phyloP scores from a whole-genome alignment of 2,888 invertebrate genomes.

The Apantesis nais region DNA sequence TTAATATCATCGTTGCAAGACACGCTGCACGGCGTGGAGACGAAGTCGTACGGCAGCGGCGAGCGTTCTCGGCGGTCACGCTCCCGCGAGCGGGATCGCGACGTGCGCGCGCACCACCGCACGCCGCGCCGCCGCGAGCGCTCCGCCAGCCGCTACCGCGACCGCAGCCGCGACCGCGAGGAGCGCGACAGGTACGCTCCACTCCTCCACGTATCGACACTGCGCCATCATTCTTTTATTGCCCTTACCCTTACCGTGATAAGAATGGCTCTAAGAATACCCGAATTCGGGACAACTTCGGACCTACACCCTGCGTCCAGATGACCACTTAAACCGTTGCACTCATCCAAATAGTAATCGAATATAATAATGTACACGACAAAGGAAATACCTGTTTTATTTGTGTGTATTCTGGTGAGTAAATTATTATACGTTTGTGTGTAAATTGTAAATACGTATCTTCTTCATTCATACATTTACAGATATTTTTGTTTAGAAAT shows the following conservation, averaged over 20 bases:
- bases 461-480: background rate
- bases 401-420: background rate
- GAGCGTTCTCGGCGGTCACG: constrained; percentile 81
- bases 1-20: constrained; percentile 98
- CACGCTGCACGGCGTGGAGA: constrained; percentile 98
- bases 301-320: background rate
- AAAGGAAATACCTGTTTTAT: background rate
- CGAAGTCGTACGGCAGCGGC: constrained; percentile 95
- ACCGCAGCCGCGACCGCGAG: constrained; percentile 76
- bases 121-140: constrained; percentile 76
- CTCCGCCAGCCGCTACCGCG: constrained; percentile 74
- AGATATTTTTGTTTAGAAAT: too few relatives aligned
- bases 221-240: too few relatives aligned
- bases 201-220: too few relatives aligned
- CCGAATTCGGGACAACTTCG: background rate
- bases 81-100: constrained; percentile 67
- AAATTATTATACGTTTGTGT: background rate
- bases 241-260: too few relatives aligned
- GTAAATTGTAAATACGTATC: background rate
- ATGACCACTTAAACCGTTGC: background rate
- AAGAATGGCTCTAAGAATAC: too few relatives aligned
- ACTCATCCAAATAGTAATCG: background rate
- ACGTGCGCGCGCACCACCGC: constrained; percentile 70
- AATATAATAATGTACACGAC: background rate
- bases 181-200: constrained; percentile 72